Conservation (phyloP, 2,888 invertebrate species). For the Mamestra brassicae region DNA sequence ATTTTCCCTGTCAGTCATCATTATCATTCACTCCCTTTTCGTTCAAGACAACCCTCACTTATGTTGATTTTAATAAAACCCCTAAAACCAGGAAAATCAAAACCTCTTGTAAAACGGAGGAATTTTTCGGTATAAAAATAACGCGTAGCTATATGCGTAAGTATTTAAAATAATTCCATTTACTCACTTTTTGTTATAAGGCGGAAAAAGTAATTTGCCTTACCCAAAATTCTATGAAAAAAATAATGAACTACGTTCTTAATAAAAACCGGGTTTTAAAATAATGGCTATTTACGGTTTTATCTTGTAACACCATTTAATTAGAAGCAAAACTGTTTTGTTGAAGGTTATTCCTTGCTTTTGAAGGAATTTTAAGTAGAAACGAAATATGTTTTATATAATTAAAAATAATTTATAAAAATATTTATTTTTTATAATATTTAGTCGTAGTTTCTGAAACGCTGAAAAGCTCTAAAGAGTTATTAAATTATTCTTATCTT, state of each 20-base stretch:
- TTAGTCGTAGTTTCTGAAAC: neutral
- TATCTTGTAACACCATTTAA: conserved; percentile 14
- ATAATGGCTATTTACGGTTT: conserved; percentile 19
- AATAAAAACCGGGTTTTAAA: conserved; percentile 19
- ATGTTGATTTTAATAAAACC: neutral
- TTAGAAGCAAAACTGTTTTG: neutral
- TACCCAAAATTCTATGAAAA: conserved; percentile 24
- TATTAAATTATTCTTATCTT: too few relatives aligned
- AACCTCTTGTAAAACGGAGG: neutral
- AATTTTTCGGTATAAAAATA: neutral
- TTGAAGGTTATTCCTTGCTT: neutral
- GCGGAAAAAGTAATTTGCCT: conserved; percentile 19
- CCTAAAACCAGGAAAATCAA: neutral
- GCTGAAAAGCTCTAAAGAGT: neutral
- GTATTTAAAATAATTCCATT: conserved; percentile 13
- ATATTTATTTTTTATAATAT: too few relatives aligned
- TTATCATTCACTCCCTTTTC: neutral
- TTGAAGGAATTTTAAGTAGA: neutral
- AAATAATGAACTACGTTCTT: conserved; percentile 31
- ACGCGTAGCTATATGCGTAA: neutral
- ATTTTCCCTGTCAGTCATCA: neutral
- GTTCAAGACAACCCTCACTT: neutral
- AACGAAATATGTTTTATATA: neutral
- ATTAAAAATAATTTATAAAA: too few relatives aligned
- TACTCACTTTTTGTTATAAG: neutral